Base-by-base conservation (phyloP, 2,113 vertebrate genomes). In the Notothenia rossii region DNA sequence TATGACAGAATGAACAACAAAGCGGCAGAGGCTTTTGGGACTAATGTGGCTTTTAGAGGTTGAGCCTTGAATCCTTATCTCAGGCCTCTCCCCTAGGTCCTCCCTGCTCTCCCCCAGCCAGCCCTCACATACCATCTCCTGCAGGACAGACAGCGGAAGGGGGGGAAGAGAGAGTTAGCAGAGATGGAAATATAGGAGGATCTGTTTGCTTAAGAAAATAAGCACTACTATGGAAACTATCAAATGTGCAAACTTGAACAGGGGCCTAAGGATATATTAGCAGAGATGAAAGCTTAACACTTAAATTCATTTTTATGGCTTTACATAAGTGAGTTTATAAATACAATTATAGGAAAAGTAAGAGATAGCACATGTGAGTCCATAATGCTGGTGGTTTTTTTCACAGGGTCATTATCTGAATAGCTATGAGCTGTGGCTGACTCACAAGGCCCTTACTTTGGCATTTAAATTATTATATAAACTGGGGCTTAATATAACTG, bases 391-490 rank as follows among this genome's bases (percentile, higher is more conserved):
- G 14, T 64, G 66, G 54, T n/a, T 67, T 49, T 82, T 77, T 62
- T 51, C 58, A 51, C 33, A 40, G 49, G 81, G 66, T 84, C 12
- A 10, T 66, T 63, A 84, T 84, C 73, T 85, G 63, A 87, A 70
- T 66, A 84, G 77, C 85, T 83, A 72, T 22, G 25, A 88, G 82
- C 75, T 77, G 64, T 13, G 15, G 53, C 81, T 93, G 89, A 93
- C 77, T 94, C 92, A 94, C 62, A 33, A 40, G 49, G 74, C 55
- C 66, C 77, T 72, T 76, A 82, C 67, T 66, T 72, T 75, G 83
- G 83, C 88, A 92, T 93, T 90, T 89, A 86, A 86, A 84, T 73
- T 43, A 91, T 93, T 94, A 94, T 73, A 89, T 93, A 94, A 93
- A 91, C 85, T 68, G 36, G 75, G 71, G 86, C 83, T 92, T 85